Evolutionary conservation across 1,140 invertebrate genomes (phyloP).

Genomic region (Drosophila nigromelanica): DNA sequence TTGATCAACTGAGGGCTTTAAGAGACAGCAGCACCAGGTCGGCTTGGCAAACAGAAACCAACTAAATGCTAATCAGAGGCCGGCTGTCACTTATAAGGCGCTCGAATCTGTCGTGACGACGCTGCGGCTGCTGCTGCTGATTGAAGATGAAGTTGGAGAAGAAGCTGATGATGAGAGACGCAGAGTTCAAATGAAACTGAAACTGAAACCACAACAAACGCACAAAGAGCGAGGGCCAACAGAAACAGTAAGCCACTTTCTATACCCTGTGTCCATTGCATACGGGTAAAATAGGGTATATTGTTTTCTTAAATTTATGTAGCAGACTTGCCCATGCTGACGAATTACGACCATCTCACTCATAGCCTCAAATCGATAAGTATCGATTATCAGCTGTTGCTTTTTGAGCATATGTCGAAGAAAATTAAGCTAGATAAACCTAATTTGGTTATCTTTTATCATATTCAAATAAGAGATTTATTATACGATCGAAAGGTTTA

Average conservation of each 20-base stretch:
- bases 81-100: conserved; percentile 66
- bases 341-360: too few species aligned
- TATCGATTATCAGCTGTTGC: not conserved
- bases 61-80: conserved; percentile 83
- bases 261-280: not conserved
- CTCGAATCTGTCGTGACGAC: conserved; percentile 36
- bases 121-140: not conserved
- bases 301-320: not conserved
- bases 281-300: not conserved
- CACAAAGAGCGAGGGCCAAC: conserved; percentile 40
- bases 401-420: too few species aligned
- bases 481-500: too few species aligned
- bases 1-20: too few species aligned
- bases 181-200: conserved; percentile 69
- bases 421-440: too few species aligned
- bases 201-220: conserved; percentile 48
- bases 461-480: too few species aligned
- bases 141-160: conserved; percentile 5
- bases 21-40: conserved; percentile 42
- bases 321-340: too few species aligned
- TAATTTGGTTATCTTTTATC: too few species aligned
- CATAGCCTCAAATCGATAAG: not conserved
- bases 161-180: conserved; percentile 41
- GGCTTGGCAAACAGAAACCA: conserved; percentile 72
- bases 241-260: conserved; percentile 37